Evolutionary conservation across 2,113 vertebrate species (phyloP), one percentile per base, ranked within the genome.

Genomic region (Tychaedon coryphoeus): DNA sequence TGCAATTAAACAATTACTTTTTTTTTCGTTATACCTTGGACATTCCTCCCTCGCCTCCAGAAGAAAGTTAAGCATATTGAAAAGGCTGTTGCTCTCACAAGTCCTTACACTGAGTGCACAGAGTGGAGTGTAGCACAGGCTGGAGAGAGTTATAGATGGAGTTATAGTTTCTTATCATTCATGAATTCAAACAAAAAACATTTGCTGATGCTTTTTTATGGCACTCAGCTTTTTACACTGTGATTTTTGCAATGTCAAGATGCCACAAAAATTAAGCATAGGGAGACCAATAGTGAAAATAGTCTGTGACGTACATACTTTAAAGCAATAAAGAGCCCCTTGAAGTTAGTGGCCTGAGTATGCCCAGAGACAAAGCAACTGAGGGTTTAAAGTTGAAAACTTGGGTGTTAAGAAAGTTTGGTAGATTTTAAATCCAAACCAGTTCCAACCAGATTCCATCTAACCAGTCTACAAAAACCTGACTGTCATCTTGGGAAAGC

Each of bases 401-500:
- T 19, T 24, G 9, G 24, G 43, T 91, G 22, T 56, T 82, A 60
- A 69, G 61, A 60, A 84, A 57, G 15, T 61, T 36, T 78, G 34
- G 51, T 86, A 74, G 58, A 88, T 70, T 51, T 95, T 79, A 81
- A 83, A 86, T 36, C 57, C 73, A 71, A 76, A 60, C 26, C 6
- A 7, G 73, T 74, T 88, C 61, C 60, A 61, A 67, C 53, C 71
- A 81, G 60, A 72, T 73, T 80, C 67, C 70, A 45, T 40, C 43
- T 36, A 51, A 72, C 28, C 48, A 79, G 4, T 77, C 36, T 34
- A 36, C 67, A 78, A 72, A 81, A 95, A 56, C 4, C 15, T 58
- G 76, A 79, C 89, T 53, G 80, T 88, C 85, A 94, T 88, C 51
- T 61, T 19, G 24, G 22, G 54, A 78, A 40, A 77, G 75, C 66